phyloP scores from a whole-genome alignment of 1,140 invertebrate species.

The Drosophila azteca region DNA sequence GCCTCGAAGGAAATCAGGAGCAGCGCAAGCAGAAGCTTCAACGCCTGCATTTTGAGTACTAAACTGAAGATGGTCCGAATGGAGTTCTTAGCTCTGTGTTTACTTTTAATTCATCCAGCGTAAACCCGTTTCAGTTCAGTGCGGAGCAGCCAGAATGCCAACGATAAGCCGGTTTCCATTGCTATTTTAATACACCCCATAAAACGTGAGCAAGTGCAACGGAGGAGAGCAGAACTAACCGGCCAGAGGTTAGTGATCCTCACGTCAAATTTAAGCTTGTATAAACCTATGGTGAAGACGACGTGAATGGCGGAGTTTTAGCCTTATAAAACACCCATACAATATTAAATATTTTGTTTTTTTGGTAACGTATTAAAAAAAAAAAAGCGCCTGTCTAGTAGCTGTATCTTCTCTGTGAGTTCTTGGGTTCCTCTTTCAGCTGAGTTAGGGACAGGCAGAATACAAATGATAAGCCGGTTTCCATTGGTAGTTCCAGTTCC shows the following conservation, averaged over 20 bases:
- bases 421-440: slow-evolving; percentile 30
- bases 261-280: no score
- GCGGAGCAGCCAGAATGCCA: background rate
- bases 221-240: no score
- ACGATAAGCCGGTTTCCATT: slow-evolving; percentile 42
- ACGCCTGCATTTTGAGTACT: slow-evolving; percentile 37
- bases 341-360: no score
- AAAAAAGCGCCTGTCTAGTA: no score
- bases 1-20: background rate
- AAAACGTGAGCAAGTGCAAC: no score
- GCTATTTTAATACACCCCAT: background rate
- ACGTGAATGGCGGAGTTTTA: no score
- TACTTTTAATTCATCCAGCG: slow-evolving; percentile 35
- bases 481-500: background rate
- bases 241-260: no score
- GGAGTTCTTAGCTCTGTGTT: slow-evolving; percentile 38
- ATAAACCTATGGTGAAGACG: no score
- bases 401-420: no score
- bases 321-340: no score
- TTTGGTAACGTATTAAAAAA: no score
- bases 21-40: slow-evolving; percentile 22
- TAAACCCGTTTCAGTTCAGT: slow-evolving; percentile 48
- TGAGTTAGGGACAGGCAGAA: background rate
- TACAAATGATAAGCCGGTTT: slow-evolving; percentile 42
- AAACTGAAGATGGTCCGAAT: background rate